Evolutionary conservation across 2,797 vertebrate species (phyloP).

Genomic region (Cheirogaleus major): DNA sequence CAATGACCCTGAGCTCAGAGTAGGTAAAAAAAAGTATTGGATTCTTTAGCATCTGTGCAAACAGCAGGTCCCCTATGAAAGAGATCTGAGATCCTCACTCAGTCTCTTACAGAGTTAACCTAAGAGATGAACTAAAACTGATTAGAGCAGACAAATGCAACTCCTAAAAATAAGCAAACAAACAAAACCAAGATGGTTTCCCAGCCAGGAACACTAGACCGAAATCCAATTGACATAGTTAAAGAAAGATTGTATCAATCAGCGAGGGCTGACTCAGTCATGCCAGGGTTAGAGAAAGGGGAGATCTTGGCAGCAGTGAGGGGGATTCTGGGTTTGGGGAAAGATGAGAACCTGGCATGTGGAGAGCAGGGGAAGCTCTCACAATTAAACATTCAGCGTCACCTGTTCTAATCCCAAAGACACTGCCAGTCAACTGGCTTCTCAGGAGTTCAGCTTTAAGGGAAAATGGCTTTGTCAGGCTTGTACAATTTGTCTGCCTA

Average conservation of each 20-base stretch:
- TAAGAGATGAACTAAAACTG: background rate
- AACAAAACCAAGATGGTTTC: background rate
- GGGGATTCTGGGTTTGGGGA: background rate
- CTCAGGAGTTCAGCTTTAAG: background rate
- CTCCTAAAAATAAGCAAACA: background rate
- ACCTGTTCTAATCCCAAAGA: background rate
- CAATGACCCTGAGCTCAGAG: background rate
- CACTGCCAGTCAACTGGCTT: background rate
- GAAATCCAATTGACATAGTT: background rate
- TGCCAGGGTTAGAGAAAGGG: background rate
- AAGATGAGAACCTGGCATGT: background rate
- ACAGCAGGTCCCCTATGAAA: background rate
- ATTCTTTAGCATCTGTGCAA: background rate
- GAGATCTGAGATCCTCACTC: background rate
- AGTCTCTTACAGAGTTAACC: background rate
- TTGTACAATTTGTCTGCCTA: background rate
- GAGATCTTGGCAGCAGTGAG: background rate
- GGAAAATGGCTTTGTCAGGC: background rate
- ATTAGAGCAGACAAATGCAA: background rate
- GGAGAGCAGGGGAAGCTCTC: background rate
- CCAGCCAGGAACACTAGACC: background rate
- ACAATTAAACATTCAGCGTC: background rate
- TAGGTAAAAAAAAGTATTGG: background rate
- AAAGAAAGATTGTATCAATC: background rate
- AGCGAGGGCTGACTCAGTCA: background rate